Conservation (phyloP, 2,113 vertebrate species). For the Vombatus ursinus region DNA sequence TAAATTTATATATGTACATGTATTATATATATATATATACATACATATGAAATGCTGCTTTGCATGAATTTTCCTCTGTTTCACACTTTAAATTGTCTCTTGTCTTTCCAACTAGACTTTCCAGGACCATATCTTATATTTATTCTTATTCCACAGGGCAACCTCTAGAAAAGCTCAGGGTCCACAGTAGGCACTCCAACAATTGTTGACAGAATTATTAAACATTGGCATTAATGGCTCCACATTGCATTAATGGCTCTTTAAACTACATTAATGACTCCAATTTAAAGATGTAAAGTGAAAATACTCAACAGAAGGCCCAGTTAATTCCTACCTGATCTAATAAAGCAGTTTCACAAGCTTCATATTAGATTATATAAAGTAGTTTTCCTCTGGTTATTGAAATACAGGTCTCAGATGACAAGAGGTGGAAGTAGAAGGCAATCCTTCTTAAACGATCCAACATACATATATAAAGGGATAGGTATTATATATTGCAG, state of each 20-base stretch:
- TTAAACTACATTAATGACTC: neutral
- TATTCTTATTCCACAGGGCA: neutral
- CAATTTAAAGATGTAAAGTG: neutral
- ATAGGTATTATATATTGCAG: neutral
- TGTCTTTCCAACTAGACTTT: neutral
- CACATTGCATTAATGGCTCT: neutral
- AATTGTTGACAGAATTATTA: neutral
- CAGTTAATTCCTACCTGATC: neutral
- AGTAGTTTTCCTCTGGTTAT: neutral
- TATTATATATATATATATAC: neutral
- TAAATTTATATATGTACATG: neutral
- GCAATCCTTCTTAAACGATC: neutral
- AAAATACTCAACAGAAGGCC: neutral
- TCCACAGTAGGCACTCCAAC: neutral
- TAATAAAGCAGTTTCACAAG: neutral
- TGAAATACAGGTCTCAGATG: conserved; percentile 7
- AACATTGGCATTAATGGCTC: neutral
- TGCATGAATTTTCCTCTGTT: neutral
- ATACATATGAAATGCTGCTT: neutral
- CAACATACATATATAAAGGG: neutral
- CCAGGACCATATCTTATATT: neutral
- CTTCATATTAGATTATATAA: neutral
- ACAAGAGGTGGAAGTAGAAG: conserved; percentile 44
- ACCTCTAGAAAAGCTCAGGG: neutral
- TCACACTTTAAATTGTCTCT: neutral